Conservation (phyloP, 2,113 vertebrate species). For the Apus apus region DNA sequence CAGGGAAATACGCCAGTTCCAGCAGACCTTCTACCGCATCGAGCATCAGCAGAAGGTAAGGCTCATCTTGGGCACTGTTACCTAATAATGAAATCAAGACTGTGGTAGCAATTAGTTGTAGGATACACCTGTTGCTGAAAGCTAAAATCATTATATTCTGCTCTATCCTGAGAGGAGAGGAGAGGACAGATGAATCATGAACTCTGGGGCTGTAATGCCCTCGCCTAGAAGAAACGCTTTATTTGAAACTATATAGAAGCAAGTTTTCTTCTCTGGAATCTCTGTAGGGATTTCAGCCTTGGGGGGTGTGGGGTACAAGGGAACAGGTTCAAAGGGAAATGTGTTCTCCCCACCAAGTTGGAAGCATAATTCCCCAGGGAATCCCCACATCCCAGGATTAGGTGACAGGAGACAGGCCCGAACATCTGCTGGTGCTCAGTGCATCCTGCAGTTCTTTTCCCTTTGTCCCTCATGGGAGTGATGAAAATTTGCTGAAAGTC, state of each 20-base stretch:
- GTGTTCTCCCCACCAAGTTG: background rate
- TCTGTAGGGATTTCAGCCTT: background rate
- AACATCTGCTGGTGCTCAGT: background rate
- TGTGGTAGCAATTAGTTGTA: background rate
- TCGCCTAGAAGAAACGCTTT: background rate
- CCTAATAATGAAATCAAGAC: background rate
- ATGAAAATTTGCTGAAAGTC: background rate
- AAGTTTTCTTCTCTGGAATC: background rate
- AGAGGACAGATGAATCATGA: accelerated
- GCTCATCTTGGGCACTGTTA: background rate
- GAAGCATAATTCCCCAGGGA: background rate
- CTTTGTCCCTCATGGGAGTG: accelerated
- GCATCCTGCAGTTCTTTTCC: background rate
- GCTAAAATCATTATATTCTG: background rate
- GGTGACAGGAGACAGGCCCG: background rate
- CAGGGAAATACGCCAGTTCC: conserved; percentile 97
- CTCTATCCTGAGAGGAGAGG: background rate
- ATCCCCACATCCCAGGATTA: background rate
- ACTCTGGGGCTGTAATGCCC: too few relatives aligned
- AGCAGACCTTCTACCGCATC: conserved; percentile 97
- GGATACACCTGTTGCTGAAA: background rate
- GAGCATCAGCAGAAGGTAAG: conserved; percentile 95
- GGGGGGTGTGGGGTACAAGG: accelerated
- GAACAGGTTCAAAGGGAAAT: background rate
- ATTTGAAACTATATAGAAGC: background rate